Evolutionary conservation across 2,797 vertebrate genomes (phyloP), one percentile per base, ranked within the genome.

Genomic region (Tenualosa ilisha): DNA sequence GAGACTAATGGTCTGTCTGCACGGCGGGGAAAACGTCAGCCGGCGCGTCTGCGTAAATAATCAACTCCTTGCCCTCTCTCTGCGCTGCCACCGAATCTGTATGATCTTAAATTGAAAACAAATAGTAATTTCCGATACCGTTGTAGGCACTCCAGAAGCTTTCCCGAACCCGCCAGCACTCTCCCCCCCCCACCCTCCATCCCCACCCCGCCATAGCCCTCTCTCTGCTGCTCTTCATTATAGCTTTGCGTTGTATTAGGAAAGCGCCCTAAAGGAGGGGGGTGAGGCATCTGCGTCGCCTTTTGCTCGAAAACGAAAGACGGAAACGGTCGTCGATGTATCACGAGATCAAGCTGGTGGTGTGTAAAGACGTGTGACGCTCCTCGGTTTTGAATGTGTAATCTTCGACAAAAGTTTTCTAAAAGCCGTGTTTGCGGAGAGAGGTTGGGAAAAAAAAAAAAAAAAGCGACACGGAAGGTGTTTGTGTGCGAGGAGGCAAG

Each of bases 71-170:
- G 86, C 59, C 89, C 89, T 89, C 89, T 91, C 90, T 43, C 37
- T 31, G 31, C 68, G 31, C 3, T 43, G 68, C 68, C 89, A 89
- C 86, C 89, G 88, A 93, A 94, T 93, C 93, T 92, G 90, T 89
- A 88, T 91, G 92, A 94, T 93, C 93, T 93, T 91, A 94, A 95
- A 95, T 95, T 95, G 94, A 94, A 95, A 95, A 95, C 94, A 95
- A 95, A 95, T 93, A 94, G 89, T 95, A 90, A 94, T 95, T 93
- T 94, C 89, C 93, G 93, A 93, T 93, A 92, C 91, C 81, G 84
- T 86, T 86, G 12, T 85, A 87, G 88, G 87, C 61, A 15, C 63
- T 26, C 51, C 11, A 46, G 81, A 37, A 56, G 49, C 51, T 43
- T 43, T 22, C 20, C 15, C 22, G 3, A 13, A 46, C 8, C 22